A percentile compares a stretch with the other conserved stretches of the same genome.
Evolutionary conservation across 1,140 invertebrate species (phyloP).

Genomic region (Aphelinus atriplicis): DNA sequence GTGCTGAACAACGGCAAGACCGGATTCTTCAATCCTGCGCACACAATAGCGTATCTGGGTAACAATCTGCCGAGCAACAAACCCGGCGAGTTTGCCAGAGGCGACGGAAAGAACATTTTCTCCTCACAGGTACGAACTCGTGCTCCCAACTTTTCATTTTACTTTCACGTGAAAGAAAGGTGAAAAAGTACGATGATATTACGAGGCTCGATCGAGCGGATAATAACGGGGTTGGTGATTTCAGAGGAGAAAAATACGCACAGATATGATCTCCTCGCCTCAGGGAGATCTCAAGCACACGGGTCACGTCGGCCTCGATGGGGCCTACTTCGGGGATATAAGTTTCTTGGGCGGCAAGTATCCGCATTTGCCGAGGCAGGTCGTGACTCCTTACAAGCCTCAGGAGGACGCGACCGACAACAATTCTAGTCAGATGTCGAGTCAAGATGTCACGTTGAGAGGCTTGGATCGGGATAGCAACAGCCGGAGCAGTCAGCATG

Average conservation of each 20-base stretch:
- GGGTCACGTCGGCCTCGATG: slow-evolving; percentile 94
- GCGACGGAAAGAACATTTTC: slow-evolving; percentile 68
- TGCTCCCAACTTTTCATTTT: too few species aligned
- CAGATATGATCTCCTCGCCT: slow-evolving; percentile 96
- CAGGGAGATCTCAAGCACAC: slow-evolving; percentile 98
- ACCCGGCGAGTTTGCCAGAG: slow-evolving; percentile 70
- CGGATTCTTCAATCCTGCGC: slow-evolving; percentile 89
- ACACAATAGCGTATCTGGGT: slow-evolving; percentile 87
- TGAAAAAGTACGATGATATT: too few species aligned
- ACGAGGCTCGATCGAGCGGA: too few species aligned
- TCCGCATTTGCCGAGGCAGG: slow-evolving; percentile 82
- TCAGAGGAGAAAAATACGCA: slow-evolving; percentile 76
- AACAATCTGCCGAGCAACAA: slow-evolving; percentile 79
- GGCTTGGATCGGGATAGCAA: slow-evolving; percentile 59
- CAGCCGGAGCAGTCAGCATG: slow-evolving; percentile 45
- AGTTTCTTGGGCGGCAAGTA: slow-evolving; percentile 84
- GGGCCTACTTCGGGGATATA: slow-evolving; percentile 95
- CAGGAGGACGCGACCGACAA: slow-evolving; percentile 74
- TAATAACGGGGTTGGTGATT: background rate
- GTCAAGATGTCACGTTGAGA: slow-evolving; percentile 46
- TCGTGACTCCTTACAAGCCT: slow-evolving; percentile 88
- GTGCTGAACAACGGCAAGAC: slow-evolving; percentile 85
- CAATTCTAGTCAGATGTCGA: slow-evolving; percentile 61
- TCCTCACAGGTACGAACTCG: slow-evolving; percentile 70
- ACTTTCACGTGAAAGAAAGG: too few species aligned